Base-by-base conservation (phyloP, 2,113 vertebrate genomes). In the Sander lucioperca region DNA sequence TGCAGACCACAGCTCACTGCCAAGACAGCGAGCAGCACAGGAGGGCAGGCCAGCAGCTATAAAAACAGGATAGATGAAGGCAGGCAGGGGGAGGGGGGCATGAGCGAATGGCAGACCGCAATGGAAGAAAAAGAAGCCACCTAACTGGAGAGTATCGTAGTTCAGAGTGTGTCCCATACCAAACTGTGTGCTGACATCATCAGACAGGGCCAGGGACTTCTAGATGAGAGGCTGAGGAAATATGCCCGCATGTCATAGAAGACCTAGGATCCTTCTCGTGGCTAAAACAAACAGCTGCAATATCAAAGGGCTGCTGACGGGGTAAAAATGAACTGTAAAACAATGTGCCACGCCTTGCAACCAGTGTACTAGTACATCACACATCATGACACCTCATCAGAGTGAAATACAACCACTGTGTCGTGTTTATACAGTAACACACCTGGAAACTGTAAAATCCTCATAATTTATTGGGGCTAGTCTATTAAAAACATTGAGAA, bases 251-350 rank as follows among this genome's bases (percentile, higher is more conserved):
- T 91, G 86, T 91, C 89, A 88, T 45, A 74, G 53, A 77, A 82
- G 81, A 88, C 84, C 62, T 8, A 80, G 75, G 77, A 83, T 86
- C 77, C 73, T 83, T 86, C 80, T 82, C 15, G 7, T 79, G 70
- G 87, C 88, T 89, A 87, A 86, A 94, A 94, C 89, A 93, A 93
- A 93, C 92, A 93, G 89, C 86, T 88, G 73, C 75, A 89, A 74
- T 91, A 90, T 73, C 68, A 87, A 64, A 83, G 83, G 89, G 83
- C 83, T 89, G 92, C 91, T 93, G 90, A 91, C 88, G 16, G 80
- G 57, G 87, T 88, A 86, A 92, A 87, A 92, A 89, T 93, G 85
- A 91, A 93, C 86, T 85, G 84, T 90, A 93, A 93, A 92, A 89
- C 79, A 94, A 90, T 81, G 70, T 74, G 69, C 82, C 63, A 69